Conservation (phyloP, 2,797 vertebrate species). For the Macropus fuliginosus region DNA sequence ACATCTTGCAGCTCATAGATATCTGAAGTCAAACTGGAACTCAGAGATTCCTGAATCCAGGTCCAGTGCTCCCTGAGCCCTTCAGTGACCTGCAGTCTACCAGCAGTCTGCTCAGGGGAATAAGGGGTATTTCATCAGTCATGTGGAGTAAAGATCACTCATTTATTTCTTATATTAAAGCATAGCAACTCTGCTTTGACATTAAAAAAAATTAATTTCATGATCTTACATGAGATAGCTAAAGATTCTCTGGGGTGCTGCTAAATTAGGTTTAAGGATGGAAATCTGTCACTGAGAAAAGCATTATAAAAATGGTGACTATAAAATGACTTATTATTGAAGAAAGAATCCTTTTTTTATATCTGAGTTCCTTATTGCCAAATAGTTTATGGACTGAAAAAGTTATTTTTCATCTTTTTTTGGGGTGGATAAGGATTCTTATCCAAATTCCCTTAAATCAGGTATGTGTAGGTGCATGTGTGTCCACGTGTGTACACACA, state of each 20-base stretch:
- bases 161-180: constrained; percentile 17
- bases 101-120: not conserved
- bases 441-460: not conserved
- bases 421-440: not conserved
- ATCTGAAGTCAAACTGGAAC: not conserved
- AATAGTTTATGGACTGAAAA: constrained; percentile 6
- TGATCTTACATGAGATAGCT: not conserved
- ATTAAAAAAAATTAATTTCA: constrained; percentile 7
- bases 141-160: not conserved
- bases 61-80: not conserved
- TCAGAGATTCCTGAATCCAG: not conserved
- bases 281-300: not conserved
- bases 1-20: not conserved
- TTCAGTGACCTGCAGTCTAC: not conserved
- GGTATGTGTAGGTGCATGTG: not conserved
- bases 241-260: not conserved
- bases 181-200: constrained; percentile 1
- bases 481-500: not conserved
- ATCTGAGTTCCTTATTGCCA: not conserved
- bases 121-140: not conserved
- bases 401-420: constrained; percentile 35
- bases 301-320: not conserved
- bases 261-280: not conserved
- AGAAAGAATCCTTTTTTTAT: not conserved
- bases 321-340: not conserved